Evolutionary conservation across 2,113 vertebrate species (phyloP), one percentile per base, ranked within the genome.

Genomic region (Scophthalmus maximus): DNA sequence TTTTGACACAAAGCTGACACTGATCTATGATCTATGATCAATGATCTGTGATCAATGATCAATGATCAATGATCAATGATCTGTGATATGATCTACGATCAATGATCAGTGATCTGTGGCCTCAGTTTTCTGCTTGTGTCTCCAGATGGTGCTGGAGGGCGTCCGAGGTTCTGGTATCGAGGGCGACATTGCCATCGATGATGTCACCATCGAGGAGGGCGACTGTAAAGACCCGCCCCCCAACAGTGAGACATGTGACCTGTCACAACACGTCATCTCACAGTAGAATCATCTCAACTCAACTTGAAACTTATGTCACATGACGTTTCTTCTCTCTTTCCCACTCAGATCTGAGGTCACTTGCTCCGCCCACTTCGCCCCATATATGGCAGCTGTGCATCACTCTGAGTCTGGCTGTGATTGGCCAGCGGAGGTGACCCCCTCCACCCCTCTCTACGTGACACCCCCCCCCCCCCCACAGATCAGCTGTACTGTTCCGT

Each of bases 401-500:
- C 86, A 90, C 93, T 82, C 88, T 97, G 84, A 94, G 95, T 90
- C 82, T 98, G 91, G 94, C 93, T 91, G 88, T 97, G 92, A 92
- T 95, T 92, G 96, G 94, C 93, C 94, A 91, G 93, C 94, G 93
- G 90, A 99, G 97, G 96, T 99, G 97, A 99, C 97, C 95, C 94
- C 94, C 87, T 46, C 84, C 51, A 95, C 93, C 93, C 94, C 89
- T 46, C 82, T 51, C 64, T 23, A 9, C 26, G 27, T 5, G 46
- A 65, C 32, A 14, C 40, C 52, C 3, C 5, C 1, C 12, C 61
- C 55, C 17, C 15, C 30, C 5, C 26, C 30, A 4, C 58, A 66
- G 50, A 83, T 83, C 80, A 83, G 11, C 71, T 58, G 81, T 89
- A 87, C 88, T 86, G 85, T 82, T 76, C 49, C 1, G 14, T 17